Base-by-base conservation (phyloP, 2,888 invertebrate species). In the Polymixis flavicincta region DNA sequence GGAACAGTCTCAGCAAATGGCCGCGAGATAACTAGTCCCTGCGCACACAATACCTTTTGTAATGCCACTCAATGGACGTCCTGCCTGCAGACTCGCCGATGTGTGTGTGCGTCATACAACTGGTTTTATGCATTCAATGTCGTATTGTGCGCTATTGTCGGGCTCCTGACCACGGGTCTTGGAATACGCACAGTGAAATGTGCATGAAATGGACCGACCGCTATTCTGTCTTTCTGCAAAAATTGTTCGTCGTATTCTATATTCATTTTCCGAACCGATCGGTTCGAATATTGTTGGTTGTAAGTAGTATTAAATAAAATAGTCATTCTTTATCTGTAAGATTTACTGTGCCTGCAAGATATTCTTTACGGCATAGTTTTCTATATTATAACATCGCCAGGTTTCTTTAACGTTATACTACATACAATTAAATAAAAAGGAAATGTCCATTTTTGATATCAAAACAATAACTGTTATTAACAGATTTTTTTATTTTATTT, bases 11-110 rank as follows among this genome's bases (percentile, higher is more conserved):
- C 90, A 88, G 90, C 90, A 90, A 93, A 93, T 90, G 88, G 89
- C 89, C 87, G 91, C 89, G 91, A 94, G 94, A 94, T 95, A 94
- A 95, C 94, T 93, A 91, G 93, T 92, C 92, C 71, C 89, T 85
- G 87, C 84, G 88, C 89, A 94, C 88, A 95, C 96, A 96, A 95
- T 95, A 90, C 92, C 95, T 94, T 94, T 95, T 95, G 95, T 95
- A 90, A 92, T 90, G 92, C 89, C 92, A 89, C 91, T 94, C 92
- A 94, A 93, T 92, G 89, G 90, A 76, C 90, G 91, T 92, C 92
- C 92, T 91, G 89, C 86, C 92, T 91, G 89, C 87, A 87, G 82
- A 79, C 45, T 64, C 64, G 60, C 76, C 78, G 73, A 86, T 84
- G 88, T 89, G 86, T 88, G 89, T 90, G 89, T 90, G 88, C 89